A percentile compares a stretch with the other conserved stretches of the same genome.
Conservation (phyloP, 2,113 vertebrate species). For the Nothocercus nigrocapillus region DNA sequence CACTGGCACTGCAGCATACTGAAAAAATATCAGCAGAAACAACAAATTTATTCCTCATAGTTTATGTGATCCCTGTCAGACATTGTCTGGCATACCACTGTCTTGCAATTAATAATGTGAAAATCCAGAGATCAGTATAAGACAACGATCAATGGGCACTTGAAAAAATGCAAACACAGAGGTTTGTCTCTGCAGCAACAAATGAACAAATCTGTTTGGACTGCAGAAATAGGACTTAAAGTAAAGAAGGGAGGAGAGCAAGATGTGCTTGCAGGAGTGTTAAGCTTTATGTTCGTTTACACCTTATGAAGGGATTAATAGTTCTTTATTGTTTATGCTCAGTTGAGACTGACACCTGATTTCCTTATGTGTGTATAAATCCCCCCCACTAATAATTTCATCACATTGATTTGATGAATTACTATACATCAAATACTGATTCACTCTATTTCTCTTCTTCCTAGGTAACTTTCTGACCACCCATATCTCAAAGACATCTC, state of each 20-base stretch:
- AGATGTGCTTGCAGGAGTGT: neutral
- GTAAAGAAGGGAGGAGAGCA: neutral
- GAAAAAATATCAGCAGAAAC: neutral
- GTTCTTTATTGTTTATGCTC: neutral
- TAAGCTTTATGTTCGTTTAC: neutral
- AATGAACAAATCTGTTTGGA: neutral
- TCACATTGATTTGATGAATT: neutral
- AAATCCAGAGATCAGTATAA: neutral
- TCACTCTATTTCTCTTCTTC: neutral
- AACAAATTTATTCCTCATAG: neutral
- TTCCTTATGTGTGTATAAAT: neutral
- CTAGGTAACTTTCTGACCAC: neutral
- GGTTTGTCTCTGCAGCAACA: neutral
- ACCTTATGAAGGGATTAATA: accelerated
- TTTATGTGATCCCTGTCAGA: neutral
- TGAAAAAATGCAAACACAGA: slow-evolving; percentile 32
- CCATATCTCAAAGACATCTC: accelerated
- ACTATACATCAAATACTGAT: neutral
- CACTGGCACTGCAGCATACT: neutral
- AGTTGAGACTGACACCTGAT: neutral
- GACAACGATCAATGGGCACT: slow-evolving; percentile 15
- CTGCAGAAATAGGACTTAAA: neutral
- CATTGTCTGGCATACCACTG: neutral
- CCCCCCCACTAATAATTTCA: neutral
- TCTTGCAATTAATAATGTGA: slow-evolving; percentile 31